These are phyloP conservation scores for Rhabdomys pumilio DNA, from an alignment of 2,797 vertebrate genomes.

Conservation along the genomic window DNA sequence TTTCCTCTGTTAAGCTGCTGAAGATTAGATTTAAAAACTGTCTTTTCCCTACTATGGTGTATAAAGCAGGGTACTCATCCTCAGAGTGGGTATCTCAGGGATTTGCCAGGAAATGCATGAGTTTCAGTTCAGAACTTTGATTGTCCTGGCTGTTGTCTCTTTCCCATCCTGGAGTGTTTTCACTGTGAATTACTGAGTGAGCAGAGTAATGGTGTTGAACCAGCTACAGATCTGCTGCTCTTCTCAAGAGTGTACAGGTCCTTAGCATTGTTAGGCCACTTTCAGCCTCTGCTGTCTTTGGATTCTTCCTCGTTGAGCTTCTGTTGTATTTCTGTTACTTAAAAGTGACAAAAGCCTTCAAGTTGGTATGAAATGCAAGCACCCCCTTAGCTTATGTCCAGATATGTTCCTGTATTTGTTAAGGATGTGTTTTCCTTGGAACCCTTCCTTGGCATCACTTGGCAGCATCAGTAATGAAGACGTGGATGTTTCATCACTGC, in stretches of 20 bases:
- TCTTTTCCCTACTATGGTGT: rapidly evolving
- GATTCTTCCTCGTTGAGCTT: neutral
- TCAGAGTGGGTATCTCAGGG: neutral
- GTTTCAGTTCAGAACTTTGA: neutral
- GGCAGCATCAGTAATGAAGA: neutral
- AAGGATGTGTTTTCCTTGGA: neutral
- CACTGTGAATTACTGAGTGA: neutral
- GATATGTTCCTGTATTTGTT: neutral
- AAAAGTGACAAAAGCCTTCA: neutral
- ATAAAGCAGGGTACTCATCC: rapidly evolving
- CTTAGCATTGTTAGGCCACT: neutral
- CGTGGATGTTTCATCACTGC: neutral
- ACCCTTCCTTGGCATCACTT: neutral
- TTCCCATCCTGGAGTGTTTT: neutral
- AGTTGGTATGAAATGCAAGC: neutral
- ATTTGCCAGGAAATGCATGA: neutral
- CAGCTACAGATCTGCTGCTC: neutral
- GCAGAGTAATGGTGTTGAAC: no score
- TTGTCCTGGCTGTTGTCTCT: slow-evolving; percentile 47
- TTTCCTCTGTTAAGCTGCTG: neutral
- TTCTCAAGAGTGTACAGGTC: neutral
- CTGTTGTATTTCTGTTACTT: neutral
- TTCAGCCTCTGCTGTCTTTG: neutral
- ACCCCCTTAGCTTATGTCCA: neutral
- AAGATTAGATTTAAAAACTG: neutral